Evolutionary conservation across 2,113 vertebrate genomes (phyloP).

Genomic region (Nycticryphes semicollaris): DNA sequence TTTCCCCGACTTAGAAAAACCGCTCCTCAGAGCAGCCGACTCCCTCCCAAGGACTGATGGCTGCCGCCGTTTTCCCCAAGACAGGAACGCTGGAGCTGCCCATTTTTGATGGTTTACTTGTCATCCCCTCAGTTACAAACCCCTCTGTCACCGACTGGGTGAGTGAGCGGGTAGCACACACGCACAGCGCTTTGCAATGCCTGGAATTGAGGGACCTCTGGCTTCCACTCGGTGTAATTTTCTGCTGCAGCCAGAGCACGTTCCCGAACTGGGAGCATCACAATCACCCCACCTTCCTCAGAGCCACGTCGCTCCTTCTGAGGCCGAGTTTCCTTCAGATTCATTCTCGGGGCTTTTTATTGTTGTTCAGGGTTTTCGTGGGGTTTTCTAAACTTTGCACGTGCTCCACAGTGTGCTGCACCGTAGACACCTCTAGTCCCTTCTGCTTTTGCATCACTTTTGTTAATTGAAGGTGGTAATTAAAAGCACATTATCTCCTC

Average conservation of each 20-base stretch:
- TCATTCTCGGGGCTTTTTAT: background rate
- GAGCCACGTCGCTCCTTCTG: background rate
- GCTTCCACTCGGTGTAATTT: background rate
- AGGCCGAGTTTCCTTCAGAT: background rate
- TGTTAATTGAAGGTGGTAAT: background rate
- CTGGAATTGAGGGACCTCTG: background rate
- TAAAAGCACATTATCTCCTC: background rate
- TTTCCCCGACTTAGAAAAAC: background rate
- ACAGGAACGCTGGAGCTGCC: background rate
- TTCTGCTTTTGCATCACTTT: no score
- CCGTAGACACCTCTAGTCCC: background rate
- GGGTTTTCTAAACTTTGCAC: background rate
- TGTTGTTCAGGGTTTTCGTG: background rate
- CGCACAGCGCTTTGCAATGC: rapidly evolving
- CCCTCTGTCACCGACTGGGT: background rate
- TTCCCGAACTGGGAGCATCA: background rate
- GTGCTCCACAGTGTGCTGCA: no score
- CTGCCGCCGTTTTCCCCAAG: background rate
- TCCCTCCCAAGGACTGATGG: background rate
- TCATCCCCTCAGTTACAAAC: background rate
- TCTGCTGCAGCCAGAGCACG: background rate
- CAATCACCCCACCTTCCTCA: no score
- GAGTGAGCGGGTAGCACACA: rapidly evolving
- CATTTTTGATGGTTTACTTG: rapidly evolving
- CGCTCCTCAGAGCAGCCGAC: rapidly evolving